Base-by-base conservation (phyloP, 2,888 invertebrate species). In the Hyles lineata region DNA sequence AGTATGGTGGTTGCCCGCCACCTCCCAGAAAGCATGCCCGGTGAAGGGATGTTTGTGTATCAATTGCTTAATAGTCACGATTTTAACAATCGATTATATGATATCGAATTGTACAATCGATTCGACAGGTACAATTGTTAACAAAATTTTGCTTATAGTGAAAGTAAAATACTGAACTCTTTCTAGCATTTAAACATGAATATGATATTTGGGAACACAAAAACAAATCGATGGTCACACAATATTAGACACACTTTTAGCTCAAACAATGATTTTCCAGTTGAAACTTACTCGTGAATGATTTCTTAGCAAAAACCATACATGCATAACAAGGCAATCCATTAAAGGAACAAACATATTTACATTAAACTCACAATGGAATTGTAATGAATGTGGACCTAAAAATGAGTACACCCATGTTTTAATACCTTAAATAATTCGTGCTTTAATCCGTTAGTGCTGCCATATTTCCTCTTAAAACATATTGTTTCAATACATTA, bases 311-410 rank as follows among this genome's bases (percentile, higher is more conserved):
- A 63, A 63, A 63, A 29, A 19, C 32, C 29, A 61, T 35, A 43
- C 43, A 43, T 67, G 63, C 67, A 67, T 50, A 67, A 43, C 43
- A 11, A 21, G 21, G 43, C 63, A 63, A 63, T 63, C 9, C 21
- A 63, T 43, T 4, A 15, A 63, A 63, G 11, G n/a, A 43, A 8
- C 63, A 43, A 19, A 32, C 32, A 32, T 8, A 63, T 19, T 11
- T 63, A 67, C 43, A 67, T 23, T 50, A 50, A n/a, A 74, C 58
- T 71, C 52, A 61, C 32, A 73, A 70, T 61, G 71, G 52, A 62
- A 74, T 72, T 71, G n/a, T 55, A 25, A 75, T 76, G 75, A 73
- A 21, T 11, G 75, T 78, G 76, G 77, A 79, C 76, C 75, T 72
- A 74, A 75, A 75, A 74, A 74, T 76, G 74, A 78, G 74, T 55